phyloP scores from a whole-genome alignment of 2,797 vertebrate species.

The Choloepus didactylus region DNA sequence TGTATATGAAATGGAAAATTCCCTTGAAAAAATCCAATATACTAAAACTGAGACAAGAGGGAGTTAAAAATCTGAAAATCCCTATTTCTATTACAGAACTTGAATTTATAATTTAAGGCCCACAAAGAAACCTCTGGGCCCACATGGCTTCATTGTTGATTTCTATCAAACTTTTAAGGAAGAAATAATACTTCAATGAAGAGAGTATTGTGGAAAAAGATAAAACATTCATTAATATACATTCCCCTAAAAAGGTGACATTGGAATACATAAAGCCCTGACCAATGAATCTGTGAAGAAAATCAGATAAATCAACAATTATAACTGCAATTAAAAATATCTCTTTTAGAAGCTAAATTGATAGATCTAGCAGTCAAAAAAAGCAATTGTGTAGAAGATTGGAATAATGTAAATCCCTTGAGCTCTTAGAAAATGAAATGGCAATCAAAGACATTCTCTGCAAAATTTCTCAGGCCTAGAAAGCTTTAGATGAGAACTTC shows the following conservation, averaged over 20 bases:
- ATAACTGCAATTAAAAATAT: not conserved
- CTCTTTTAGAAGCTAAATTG: not conserved
- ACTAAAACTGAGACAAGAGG: constrained; percentile 70
- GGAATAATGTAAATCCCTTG: no score
- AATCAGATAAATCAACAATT: not conserved
- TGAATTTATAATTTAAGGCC: constrained; percentile 75
- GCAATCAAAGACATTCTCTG: not conserved
- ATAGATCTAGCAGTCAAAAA: not conserved
- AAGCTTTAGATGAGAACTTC: not conserved
- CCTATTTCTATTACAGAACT: constrained; percentile 72
- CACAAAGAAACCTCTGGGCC: constrained; percentile 55
- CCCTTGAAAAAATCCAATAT: constrained; percentile 69
- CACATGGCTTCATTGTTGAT: constrained; percentile 75
- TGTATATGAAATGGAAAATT: constrained; percentile 76
- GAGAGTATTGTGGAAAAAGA: not conserved
- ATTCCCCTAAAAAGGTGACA: not conserved
- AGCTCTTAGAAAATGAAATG: not conserved
- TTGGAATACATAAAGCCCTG: not conserved
- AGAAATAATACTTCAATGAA: not conserved
- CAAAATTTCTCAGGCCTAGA: not conserved
- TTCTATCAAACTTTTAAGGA: constrained; percentile 59
- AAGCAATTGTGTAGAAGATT: not conserved
- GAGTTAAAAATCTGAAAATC: constrained; percentile 73
- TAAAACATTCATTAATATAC: not conserved
- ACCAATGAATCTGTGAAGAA: not conserved